Evolutionary conservation across 2,113 vertebrate genomes (phyloP).

Genomic region (Ailurus styani): DNA sequence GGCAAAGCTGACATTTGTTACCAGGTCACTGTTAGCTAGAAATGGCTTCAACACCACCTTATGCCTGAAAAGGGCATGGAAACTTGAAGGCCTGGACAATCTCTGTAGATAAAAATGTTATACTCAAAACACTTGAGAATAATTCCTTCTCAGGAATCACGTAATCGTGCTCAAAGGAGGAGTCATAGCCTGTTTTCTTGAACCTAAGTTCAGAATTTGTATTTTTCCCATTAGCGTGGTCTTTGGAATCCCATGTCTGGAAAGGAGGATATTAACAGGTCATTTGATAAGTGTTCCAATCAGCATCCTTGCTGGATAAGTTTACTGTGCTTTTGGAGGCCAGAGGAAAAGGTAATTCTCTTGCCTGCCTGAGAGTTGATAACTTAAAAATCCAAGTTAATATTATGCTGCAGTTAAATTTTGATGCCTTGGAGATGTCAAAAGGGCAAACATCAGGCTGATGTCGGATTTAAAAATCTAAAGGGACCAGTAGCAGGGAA

Average conservation of each 20-base stretch:
- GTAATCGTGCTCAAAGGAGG: conserved; percentile 7
- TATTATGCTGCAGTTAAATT: background rate
- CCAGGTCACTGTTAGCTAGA: background rate
- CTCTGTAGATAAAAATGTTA: conserved; percentile 1
- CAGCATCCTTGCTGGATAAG: background rate
- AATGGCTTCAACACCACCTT: background rate
- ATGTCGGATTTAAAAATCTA: background rate
- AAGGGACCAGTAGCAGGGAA: background rate
- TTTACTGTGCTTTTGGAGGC: background rate
- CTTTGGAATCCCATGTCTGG: background rate
- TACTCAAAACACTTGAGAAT: conserved; percentile 1
- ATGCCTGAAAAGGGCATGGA: background rate
- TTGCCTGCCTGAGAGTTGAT: background rate
- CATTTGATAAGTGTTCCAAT: background rate
- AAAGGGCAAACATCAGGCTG: background rate
- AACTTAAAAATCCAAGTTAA: conserved; percentile 14
- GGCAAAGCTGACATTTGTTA: background rate
- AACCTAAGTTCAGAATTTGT: conserved; percentile 10
- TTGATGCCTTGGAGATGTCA: background rate
- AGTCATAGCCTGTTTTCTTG: background rate
- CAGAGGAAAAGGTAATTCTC: background rate
- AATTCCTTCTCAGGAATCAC: background rate
- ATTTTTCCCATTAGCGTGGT: background rate
- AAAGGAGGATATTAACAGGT: background rate
- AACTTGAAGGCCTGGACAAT: background rate